Evolutionary conservation across 2,113 vertebrate genomes (phyloP), one percentile per base, ranked within the genome.

Genomic region (Erythrocercus mccallii): DNA sequence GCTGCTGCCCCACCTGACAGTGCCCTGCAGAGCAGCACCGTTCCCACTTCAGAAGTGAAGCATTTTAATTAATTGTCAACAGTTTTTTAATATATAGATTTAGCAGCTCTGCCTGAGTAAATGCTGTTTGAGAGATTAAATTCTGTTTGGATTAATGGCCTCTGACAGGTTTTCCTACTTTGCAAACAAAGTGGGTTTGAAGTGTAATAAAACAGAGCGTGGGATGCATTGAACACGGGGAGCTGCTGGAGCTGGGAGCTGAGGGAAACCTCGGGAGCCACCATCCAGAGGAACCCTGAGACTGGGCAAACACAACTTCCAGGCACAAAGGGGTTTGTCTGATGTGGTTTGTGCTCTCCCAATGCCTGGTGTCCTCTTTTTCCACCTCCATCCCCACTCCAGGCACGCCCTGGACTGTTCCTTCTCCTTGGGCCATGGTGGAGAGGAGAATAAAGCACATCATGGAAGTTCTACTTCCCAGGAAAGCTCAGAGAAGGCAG

Each of bases 111-210:
- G 85, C 82, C 86, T 94, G 95, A 93, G 92, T 90, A 96, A 97
- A 93, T 88, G 88, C 95, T 97, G 85, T 86, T 96, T 88, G 93
- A 95, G 76, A 97, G 94, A 96, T 96, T 97, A 97, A 95, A 93
- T 95, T 97, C 94, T 92, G 95, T 95, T 95, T 96, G 94, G 94
- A 96, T 97, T 96, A 97, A 97, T 96, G 96, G 93, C 93, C 95
- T 96, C 95, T 97, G 96, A 95, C 95, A 97, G 96, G 90, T 96
- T 97, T 95, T 93, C 90, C 90, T 96, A 76, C 95, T 97, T 96
- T 95, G 95, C 94, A 97, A 96, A 96, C 94, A 95, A 96, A 97
- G 93, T 94, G 93, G 90, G 93, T 94, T 96, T 97, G 96, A 95
- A 97, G 94, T 94, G 88, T 92, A 97, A 96, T 96, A 96, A 96